Conservation (phyloP, 2,888 invertebrate genomes). For the Apodemia hepburni region DNA sequence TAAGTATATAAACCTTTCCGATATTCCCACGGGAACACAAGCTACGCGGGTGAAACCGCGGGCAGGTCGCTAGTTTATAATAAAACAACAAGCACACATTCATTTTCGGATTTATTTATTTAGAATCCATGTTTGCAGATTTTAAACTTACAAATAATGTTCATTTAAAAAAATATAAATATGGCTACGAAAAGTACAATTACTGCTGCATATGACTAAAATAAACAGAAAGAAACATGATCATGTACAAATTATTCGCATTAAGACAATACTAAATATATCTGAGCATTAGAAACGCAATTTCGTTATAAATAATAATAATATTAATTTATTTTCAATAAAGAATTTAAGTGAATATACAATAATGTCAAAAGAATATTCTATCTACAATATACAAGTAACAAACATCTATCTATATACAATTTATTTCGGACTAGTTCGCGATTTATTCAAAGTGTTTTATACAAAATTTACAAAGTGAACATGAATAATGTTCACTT, state of each 20-base stretch:
- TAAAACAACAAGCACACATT: conserved; percentile 38
- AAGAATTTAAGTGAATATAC: conserved; percentile 68
- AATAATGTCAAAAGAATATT: conserved; percentile 72
- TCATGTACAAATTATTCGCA: conserved; percentile 57
- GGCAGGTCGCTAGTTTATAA: no score
- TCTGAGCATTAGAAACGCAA: conserved; percentile 56
- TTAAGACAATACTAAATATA: conserved; percentile 45
- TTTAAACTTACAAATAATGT: conserved; percentile 73
- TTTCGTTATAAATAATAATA: conserved; percentile 69
- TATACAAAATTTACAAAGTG: conserved; percentile 56
- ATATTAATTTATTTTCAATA: conserved; percentile 54
- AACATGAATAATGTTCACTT: conserved; percentile 56
- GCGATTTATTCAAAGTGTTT: conserved; percentile 57
- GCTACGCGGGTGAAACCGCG: no score
- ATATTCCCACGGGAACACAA: no score
- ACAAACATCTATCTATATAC: conserved; percentile 79
- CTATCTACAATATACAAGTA: conserved; percentile 80
- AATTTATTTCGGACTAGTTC: conserved; percentile 78
- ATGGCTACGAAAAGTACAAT: conserved; percentile 70
- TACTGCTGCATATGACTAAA: conserved; percentile 58
- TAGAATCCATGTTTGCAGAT: conserved; percentile 75
- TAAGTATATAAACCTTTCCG: no score
- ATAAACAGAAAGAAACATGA: conserved; percentile 46
- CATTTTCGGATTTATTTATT: conserved; percentile 73
- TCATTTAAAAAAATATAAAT: conserved; percentile 75